Evolutionary conservation across 2,797 vertebrate genomes (phyloP).

Genomic region (Sebastes steindachneri): DNA sequence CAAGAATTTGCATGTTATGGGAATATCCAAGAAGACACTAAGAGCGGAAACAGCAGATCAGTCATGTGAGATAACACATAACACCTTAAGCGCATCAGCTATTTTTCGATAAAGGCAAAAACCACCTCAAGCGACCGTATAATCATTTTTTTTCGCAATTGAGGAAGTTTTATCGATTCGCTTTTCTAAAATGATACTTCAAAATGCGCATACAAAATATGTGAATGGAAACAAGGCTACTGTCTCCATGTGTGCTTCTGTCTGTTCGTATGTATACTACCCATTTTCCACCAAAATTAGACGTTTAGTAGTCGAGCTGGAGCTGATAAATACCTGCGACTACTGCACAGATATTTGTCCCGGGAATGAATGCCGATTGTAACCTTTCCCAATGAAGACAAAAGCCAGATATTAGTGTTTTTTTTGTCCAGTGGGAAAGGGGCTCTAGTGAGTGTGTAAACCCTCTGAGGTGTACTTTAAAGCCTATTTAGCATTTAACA

Average conservation of each 20-base stretch:
- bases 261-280: neutral
- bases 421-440: neutral
- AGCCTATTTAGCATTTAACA: conserved; percentile 7
- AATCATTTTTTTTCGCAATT: too few species aligned
- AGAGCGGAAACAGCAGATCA: too few species aligned
- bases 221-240: too few species aligned
- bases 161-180: too few species aligned
- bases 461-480: neutral
- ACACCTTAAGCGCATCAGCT: too few species aligned
- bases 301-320: neutral
- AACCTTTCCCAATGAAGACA: neutral
- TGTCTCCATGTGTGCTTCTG: neutral
- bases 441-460: neutral
- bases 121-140: too few species aligned
- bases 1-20: too few species aligned
- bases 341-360: neutral
- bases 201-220: too few species aligned
- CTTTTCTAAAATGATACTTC: neutral
- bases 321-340: neutral
- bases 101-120: too few species aligned
- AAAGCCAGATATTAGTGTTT: neutral
- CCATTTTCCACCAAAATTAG: too few species aligned
- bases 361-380: neutral
- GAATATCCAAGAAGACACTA: too few species aligned
- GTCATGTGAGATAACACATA: too few species aligned